phyloP scores from a whole-genome alignment of 2,113 vertebrate species.

The Poicephalus gulielmi region DNA sequence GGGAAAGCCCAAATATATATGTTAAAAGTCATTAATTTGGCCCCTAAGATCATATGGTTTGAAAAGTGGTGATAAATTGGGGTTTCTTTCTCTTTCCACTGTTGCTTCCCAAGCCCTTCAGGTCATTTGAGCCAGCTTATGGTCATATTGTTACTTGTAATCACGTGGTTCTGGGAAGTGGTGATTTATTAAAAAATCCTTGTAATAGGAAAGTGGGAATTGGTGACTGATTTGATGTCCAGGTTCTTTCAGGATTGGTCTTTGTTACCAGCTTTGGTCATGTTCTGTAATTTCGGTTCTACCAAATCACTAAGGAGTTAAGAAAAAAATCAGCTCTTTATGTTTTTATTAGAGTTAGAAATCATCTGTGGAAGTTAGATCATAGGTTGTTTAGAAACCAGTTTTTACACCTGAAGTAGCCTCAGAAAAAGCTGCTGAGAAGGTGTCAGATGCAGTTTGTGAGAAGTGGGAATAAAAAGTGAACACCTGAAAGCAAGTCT shows the following conservation, averaged over 20 bases:
- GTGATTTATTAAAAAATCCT: background rate
- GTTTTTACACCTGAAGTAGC: background rate
- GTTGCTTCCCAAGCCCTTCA: background rate
- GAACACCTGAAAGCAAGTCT: background rate
- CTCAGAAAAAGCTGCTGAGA: background rate
- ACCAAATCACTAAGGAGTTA: background rate
- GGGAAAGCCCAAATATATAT: fast-evolving
- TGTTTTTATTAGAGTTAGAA: background rate
- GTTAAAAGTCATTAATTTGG: too few species aligned
- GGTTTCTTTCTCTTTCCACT: background rate
- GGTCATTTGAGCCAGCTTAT: background rate
- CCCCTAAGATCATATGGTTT: background rate
- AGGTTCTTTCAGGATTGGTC: background rate
- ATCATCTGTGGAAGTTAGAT: background rate
- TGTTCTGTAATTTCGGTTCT: background rate
- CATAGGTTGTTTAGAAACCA: background rate
- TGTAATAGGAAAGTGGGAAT: background rate
- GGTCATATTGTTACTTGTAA: background rate
- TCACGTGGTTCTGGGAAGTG: background rate
- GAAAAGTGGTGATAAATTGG: background rate
- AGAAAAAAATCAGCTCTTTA: background rate
- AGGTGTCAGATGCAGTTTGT: background rate
- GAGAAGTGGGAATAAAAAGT: background rate
- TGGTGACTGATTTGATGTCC: background rate
- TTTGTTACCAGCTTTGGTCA: background rate